phyloP scores from a whole-genome alignment of 1,140 invertebrate genomes.

The Papilio glaucus region DNA sequence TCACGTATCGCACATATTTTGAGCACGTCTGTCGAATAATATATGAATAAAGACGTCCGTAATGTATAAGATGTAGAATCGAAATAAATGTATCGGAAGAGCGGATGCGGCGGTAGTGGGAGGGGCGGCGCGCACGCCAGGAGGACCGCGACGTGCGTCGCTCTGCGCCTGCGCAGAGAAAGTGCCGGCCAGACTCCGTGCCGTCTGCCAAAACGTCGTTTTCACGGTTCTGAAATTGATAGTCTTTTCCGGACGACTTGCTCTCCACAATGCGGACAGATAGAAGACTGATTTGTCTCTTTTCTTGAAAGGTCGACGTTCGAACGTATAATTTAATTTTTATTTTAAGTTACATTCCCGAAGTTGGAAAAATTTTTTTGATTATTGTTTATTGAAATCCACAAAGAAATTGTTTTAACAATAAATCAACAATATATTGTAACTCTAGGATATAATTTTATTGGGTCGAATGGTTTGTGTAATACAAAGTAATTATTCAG shows the following conservation, averaged over 20 bases:
- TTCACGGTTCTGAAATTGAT: conserved; percentile 78
- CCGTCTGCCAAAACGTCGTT: conserved; percentile 79
- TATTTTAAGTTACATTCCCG: conserved; percentile 2
- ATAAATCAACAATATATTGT: not conserved
- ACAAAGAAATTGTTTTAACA: not conserved
- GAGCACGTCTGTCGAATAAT: conserved; percentile 2
- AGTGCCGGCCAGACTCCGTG: conserved; percentile 77
- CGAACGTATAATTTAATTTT: conserved; percentile 32
- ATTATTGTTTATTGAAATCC: not conserved
- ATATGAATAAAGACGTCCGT: conserved; percentile 31
- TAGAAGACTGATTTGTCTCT: conserved; percentile 48
- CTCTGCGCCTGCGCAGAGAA: conserved; percentile 74
- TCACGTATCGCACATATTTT: conserved; percentile 13
- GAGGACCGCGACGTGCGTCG: conserved; percentile 63
- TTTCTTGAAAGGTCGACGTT: conserved; percentile 18
- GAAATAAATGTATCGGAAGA: conserved; percentile 39
- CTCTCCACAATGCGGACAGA: conserved; percentile 53
- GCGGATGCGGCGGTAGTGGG: conserved; percentile 41
- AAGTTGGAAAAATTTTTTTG: conserved; percentile 9
- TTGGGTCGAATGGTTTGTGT: too few species aligned
- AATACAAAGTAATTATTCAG: too few species aligned
- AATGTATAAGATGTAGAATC: conserved; percentile 36
- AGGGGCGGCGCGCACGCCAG: conserved; percentile 62
- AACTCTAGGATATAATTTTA: too few species aligned
- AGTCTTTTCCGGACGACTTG: conserved; percentile 73